These are phyloP conservation scores for Oryzias celebensis DNA, from an alignment of 2,113 vertebrate species.

Conservation along the genomic window DNA sequence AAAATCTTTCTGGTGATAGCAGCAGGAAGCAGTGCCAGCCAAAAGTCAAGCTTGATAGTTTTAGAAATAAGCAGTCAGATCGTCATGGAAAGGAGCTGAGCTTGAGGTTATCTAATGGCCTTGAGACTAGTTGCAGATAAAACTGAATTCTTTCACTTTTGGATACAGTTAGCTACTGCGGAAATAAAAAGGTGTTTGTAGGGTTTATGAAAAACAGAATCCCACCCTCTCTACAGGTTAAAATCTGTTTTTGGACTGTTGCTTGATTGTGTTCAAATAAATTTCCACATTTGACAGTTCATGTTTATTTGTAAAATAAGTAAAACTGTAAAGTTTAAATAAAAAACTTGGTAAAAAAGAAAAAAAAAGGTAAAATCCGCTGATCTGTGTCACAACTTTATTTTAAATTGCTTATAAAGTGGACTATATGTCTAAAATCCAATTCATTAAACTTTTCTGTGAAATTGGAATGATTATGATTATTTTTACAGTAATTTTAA, in stretches of 20 bases:
- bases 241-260: conserved; percentile 8
- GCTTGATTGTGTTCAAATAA: conserved; percentile 4
- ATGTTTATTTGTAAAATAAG: too few species aligned
- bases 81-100: conserved; percentile 22
- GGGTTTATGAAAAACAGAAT: conserved; percentile 14
- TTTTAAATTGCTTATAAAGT: too few species aligned
- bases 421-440: too few species aligned
- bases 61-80: conserved; percentile 24
- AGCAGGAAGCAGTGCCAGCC: conserved; percentile 30
- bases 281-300: not conserved
- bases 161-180: conserved; percentile 2
- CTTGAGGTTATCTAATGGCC: conserved; percentile 34
- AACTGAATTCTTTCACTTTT: conserved; percentile 15
- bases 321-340: too few species aligned
- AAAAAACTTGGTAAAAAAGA: too few species aligned
- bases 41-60: conserved; percentile 47
- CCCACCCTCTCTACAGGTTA: not conserved
- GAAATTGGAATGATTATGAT: too few species aligned
- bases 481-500: too few species aligned
- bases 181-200: conserved; percentile 17
- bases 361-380: too few species aligned
- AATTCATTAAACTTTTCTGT: too few species aligned
- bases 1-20: conserved; percentile 48
- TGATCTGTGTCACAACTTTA: too few species aligned
- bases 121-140: conserved; percentile 45